Base-by-base conservation (phyloP, 2,797 vertebrate species). In the Phataginus tricuspis region DNA sequence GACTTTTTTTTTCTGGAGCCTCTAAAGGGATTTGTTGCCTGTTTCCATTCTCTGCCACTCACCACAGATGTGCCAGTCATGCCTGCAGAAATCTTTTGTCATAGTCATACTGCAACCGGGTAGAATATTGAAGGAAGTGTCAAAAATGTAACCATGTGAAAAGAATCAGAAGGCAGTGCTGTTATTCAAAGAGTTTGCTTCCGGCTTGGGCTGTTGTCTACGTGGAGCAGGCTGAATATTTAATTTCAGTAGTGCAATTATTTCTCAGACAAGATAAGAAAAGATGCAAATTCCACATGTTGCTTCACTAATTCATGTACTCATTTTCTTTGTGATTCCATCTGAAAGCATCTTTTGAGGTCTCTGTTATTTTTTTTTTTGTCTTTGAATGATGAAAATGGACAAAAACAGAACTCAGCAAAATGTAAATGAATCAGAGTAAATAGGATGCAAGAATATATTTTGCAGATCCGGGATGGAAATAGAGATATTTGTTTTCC, bases 341-440 rank as follows among this genome's bases (percentile, higher is more conserved):
- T 97, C 96, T 84, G 87, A 95, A 97, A 97, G 93, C 96, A 96
- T 98, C 93, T 96, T 97, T 94, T 97, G 86, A 97, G 84, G 37
- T 96, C 97, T 97, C 87, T 91, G 92, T 61, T 93, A 90, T 37
- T 97, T 95, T 80, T 95, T 97, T 68, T 82, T 91, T 86, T 80
- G 92, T 95, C 92, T 91, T 97, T 96, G 93, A 97, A 86, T 96
- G 92, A 96, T 96, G 97, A 96, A 97, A 97, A 96, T 92, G 89
- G 92, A 96, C 71, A 90, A 97, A 98, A 98, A 80, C 90, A 94
- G 90, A 96, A 97, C 95, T 98, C 98, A 98, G 98, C 97, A 97
- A 98, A 98, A 98, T 97, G 95, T 93, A 97, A 97, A 98, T 97
- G 96, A 98, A 83, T 96, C 53, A 83, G 77, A 83, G 92, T n/a